These are phyloP conservation scores for Lycophotia porphyrea DNA, from an alignment of 2,888 invertebrate species.

Conservation along the genomic window DNA sequence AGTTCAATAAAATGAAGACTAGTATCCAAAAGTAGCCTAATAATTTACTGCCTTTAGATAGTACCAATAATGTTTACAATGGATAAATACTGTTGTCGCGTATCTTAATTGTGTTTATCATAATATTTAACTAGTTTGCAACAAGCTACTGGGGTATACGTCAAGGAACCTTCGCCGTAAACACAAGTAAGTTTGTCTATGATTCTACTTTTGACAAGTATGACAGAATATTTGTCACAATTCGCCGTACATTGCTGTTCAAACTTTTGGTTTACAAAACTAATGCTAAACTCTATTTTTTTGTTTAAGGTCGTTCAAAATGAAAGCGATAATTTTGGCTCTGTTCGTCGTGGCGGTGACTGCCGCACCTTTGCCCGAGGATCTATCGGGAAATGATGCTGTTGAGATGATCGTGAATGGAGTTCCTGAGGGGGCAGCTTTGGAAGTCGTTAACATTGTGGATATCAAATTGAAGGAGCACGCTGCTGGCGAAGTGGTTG, in stretches of 20 bases:
- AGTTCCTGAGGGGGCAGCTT: slow-evolving; percentile 75
- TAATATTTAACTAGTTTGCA: slow-evolving; percentile 59
- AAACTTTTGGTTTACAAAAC: slow-evolving; percentile 29
- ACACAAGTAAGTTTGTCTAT: slow-evolving; percentile 70
- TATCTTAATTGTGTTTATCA: slow-evolving; percentile 50
- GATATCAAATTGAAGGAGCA: slow-evolving; percentile 78
- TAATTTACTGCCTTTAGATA: slow-evolving; percentile 55
- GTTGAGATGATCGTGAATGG: slow-evolving; percentile 81
- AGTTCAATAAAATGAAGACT: slow-evolving; percentile 24
- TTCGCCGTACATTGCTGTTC: slow-evolving; percentile 5
- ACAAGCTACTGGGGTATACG: slow-evolving; percentile 57
- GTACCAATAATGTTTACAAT: slow-evolving; percentile 34
- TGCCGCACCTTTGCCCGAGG: slow-evolving; percentile 73
- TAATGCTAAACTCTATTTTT: slow-evolving; percentile 15
- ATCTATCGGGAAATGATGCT: slow-evolving; percentile 65
- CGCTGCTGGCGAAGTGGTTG: slow-evolving; percentile 70
- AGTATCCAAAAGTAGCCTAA: slow-evolving; percentile 45
- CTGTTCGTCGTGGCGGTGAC: slow-evolving; percentile 78
- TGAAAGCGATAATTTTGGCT: slow-evolving; percentile 80
- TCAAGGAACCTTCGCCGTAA: slow-evolving; percentile 65
- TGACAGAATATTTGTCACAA: slow-evolving; percentile 26
- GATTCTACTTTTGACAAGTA: slow-evolving; percentile 12
- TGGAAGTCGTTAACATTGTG: slow-evolving; percentile 76
- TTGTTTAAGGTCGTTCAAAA: slow-evolving; percentile 71
- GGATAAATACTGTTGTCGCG: slow-evolving; percentile 45